These are phyloP conservation scores for Drosophila mojavensis DNA, from an alignment of 1,140 invertebrate genomes.

Conservation along the genomic window DNA sequence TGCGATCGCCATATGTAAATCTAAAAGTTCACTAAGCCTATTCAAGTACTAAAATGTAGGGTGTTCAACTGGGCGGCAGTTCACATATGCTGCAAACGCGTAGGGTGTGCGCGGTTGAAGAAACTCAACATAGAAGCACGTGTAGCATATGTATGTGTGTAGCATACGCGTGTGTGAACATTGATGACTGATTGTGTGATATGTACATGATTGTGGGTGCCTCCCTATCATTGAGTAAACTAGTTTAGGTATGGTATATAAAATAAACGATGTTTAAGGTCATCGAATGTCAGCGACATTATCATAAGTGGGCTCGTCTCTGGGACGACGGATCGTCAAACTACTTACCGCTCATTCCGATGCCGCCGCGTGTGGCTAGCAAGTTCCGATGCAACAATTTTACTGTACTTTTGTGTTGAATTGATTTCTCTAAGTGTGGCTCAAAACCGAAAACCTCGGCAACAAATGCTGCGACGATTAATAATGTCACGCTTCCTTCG, in stretches of 20 bases:
- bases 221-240: too few relatives aligned
- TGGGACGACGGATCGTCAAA: neutral
- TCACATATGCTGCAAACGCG: neutral
- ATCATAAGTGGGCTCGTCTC: too few relatives aligned
- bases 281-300: too few relatives aligned
- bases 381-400: slow-evolving; percentile 52
- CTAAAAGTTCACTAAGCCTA: too few relatives aligned
- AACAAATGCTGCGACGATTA: slow-evolving; percentile 42
- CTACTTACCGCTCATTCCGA: slow-evolving; percentile 72
- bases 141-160: neutral
- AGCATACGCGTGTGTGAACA: too few relatives aligned
- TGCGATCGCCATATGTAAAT: too few relatives aligned
- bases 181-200: too few relatives aligned
- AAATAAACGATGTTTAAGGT: too few relatives aligned
- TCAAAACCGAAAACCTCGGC: slow-evolving; percentile 56
- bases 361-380: slow-evolving; percentile 68
- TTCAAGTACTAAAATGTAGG: too few relatives aligned
- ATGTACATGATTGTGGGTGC: too few relatives aligned
- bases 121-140: slow-evolving; percentile 1
- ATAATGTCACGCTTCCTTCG: slow-evolving; percentile 59
- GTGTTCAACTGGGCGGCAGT: too few relatives aligned
- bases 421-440: slow-evolving; percentile 16
- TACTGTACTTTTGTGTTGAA: slow-evolving; percentile 1
- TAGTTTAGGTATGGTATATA: too few relatives aligned
- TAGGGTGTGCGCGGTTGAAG: slow-evolving; percentile 22